phyloP scores from a whole-genome alignment of 2,888 invertebrate species.

The Cheilosia pagana region DNA sequence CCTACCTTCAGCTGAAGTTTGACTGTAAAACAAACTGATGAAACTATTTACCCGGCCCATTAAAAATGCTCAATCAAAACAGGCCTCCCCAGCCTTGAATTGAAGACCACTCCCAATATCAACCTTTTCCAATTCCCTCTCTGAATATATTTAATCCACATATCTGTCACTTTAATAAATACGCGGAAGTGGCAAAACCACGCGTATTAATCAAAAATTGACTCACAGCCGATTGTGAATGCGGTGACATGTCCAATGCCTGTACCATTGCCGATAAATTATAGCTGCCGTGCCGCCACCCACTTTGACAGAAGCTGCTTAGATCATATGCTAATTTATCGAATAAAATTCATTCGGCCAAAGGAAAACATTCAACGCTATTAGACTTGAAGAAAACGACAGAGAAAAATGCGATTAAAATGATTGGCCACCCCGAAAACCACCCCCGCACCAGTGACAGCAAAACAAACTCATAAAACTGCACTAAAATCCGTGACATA shows the following conservation, averaged over 20 bases:
- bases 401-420: not conserved
- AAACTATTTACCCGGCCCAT: no score
- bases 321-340: slow-evolving; percentile 38
- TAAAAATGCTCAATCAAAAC: no score
- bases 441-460: slow-evolving; percentile 17
- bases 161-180: no score
- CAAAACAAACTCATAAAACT: slow-evolving; percentile 55
- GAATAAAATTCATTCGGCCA: slow-evolving; percentile 1
- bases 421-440: not conserved
- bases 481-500: slow-evolving; percentile 56
- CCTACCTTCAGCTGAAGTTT: no score
- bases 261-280: slow-evolving; percentile 10
- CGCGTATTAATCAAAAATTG: slow-evolving; percentile 43
- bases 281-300: slow-evolving; percentile 9
- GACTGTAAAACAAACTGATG: no score
- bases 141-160: no score
- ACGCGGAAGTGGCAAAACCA: not conserved
- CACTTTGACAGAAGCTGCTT: slow-evolving; percentile 24
- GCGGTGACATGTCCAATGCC: slow-evolving; percentile 1
- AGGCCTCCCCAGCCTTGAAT: no score
- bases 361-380: slow-evolving; percentile 6
- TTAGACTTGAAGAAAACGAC: slow-evolving; percentile 3
- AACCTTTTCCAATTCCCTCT: no score
- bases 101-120: no score
- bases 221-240: slow-evolving; percentile 16